These are phyloP conservation scores for Sakesphorus luctuosus DNA, from an alignment of 2,113 vertebrate genomes.

Conservation along the genomic window DNA sequence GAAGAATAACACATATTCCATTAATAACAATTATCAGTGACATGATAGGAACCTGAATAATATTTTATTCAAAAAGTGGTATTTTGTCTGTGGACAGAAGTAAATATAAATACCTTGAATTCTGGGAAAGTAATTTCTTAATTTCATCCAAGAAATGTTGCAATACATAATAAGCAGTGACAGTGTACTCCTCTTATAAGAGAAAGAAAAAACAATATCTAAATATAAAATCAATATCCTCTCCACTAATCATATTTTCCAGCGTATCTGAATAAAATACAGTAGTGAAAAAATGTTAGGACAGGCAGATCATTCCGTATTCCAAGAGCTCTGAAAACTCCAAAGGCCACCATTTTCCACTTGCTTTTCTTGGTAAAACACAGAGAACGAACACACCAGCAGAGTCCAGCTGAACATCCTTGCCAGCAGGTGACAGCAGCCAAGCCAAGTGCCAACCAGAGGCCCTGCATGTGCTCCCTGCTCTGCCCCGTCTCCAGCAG, in stretches of 20 bases:
- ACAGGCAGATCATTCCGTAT: not conserved
- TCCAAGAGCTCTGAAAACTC: not conserved
- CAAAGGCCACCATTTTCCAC: not conserved
- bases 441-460: not conserved
- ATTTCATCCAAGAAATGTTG: not conserved
- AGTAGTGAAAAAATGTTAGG: not conserved
- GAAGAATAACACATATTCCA: slow-evolving; percentile 23
- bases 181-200: not conserved
- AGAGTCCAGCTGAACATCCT: not conserved
- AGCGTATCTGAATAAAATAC: not conserved
- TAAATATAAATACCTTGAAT: slow-evolving; percentile 6
- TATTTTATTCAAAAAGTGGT: not conserved
- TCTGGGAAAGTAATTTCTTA: not conserved
- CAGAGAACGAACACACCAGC: fast-evolving
- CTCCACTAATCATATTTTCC: not conserved
- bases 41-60: not conserved
- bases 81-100: not conserved
- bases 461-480: fast-evolving
- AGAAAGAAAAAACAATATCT: not conserved
- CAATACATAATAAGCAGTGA: not conserved
- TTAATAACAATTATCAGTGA: slow-evolving; percentile 71
- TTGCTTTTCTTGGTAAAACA: not conserved
- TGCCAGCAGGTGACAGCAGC: not conserved
- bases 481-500: not conserved
- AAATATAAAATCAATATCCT: not conserved